Evolutionary conservation across 2,888 invertebrate genomes (phyloP).

Genomic region (Phengaris alcon): DNA sequence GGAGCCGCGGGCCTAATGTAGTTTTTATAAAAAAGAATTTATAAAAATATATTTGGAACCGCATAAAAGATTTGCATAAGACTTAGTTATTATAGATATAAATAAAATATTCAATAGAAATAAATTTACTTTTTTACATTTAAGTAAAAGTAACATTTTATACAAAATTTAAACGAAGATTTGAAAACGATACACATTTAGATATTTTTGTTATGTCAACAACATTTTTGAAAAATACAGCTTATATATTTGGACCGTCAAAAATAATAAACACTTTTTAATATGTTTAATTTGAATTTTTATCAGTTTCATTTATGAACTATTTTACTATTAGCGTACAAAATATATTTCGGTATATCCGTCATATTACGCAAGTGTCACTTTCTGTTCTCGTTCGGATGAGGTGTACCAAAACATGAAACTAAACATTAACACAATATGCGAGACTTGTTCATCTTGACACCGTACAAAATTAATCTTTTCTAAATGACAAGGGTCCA

Average conservation of each 20-base stretch:
- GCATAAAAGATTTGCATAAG: too few species aligned
- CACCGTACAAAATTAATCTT: constrained; percentile 29
- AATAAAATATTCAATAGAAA: too few species aligned
- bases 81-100: too few species aligned
- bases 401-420: constrained; percentile 3
- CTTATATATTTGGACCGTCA: neutral
- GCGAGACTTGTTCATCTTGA: constrained; percentile 25
- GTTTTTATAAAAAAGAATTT: too few species aligned
- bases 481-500: constrained; percentile 30
- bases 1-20: too few species aligned
- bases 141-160: neutral
- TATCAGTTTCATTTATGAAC: neutral
- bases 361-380: constrained; percentile 9
- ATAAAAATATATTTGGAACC: too few species aligned
- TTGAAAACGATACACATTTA: neutral
- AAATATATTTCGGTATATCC: neutral
- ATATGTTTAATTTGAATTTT: neutral
- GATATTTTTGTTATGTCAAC: neutral
- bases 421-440: constrained; percentile 14
- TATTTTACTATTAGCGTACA: neutral
- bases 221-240: neutral
- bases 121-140: too few species aligned
- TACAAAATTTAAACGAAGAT: neutral
- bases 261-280: neutral
- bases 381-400: neutral